phyloP scores from a whole-genome alignment of 2,797 vertebrate genomes.

The Melanotaenia boesemani region DNA sequence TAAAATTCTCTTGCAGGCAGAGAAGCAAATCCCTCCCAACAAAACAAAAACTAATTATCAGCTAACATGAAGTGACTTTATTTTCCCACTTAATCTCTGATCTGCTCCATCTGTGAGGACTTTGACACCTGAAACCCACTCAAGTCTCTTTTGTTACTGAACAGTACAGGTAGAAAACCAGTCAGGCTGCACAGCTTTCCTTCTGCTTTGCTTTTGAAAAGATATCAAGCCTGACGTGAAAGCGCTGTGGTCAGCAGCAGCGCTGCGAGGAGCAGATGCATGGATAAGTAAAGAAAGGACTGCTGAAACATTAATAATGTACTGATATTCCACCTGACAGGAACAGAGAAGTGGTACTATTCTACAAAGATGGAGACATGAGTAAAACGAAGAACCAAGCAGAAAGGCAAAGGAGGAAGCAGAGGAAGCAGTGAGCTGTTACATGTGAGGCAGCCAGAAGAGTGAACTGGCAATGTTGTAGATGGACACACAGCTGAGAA shows the following conservation, averaged over 20 bases:
- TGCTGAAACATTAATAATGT: constrained; percentile 72
- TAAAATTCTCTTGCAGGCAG: not conserved
- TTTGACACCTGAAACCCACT: constrained; percentile 54
- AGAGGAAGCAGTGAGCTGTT: constrained; percentile 6
- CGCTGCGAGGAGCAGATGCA: constrained; percentile 39
- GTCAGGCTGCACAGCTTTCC: constrained; percentile 33
- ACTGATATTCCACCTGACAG: constrained; percentile 74
- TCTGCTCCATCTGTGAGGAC: constrained; percentile 12
- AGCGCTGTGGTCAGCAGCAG: constrained; percentile 12
- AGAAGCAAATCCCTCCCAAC: not conserved
- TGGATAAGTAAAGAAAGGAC: constrained; percentile 58
- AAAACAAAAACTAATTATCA: not conserved
- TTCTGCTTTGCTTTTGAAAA: constrained; percentile 32
- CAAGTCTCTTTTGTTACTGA: constrained; percentile 46
- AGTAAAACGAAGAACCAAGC: constrained; percentile 45
- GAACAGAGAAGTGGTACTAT: constrained; percentile 15
- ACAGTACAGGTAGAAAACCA: constrained; percentile 21
- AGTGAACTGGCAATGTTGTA: constrained; percentile 14
- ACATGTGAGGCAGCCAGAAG: constrained; percentile 1
- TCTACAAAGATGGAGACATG: constrained; percentile 6
- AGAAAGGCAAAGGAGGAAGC: constrained; percentile 23
- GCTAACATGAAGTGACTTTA: not conserved
- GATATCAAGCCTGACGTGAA: constrained; percentile 55
- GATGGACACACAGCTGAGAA: constrained; percentile 30
- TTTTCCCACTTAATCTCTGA: constrained; percentile 3